phyloP scores from a whole-genome alignment of 1,140 invertebrate genomes.

The Nasonia vitripennis region DNA sequence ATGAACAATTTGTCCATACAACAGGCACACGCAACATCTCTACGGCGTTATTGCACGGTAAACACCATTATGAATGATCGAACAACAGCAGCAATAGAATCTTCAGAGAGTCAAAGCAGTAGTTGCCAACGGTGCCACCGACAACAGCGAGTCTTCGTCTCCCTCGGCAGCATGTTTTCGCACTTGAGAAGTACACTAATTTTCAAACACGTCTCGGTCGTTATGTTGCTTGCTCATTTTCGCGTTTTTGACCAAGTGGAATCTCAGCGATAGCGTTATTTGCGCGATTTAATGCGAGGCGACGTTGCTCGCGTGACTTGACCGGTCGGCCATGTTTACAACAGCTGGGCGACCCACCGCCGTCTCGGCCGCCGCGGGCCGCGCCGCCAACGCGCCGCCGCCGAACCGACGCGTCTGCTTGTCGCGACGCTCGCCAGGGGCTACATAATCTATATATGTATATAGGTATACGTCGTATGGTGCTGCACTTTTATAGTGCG shows the following conservation, averaged over 20 bases:
- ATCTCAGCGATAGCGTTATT: background rate
- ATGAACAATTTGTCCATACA: background rate
- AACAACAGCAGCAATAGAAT: background rate
- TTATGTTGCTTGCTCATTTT: background rate
- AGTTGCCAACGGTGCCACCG: background rate
- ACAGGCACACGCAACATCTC: no score
- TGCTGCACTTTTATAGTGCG: no score
- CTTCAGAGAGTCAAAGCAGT: background rate
- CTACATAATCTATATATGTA: no score
- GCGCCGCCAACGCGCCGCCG: background rate
- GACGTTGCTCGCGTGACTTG: background rate
- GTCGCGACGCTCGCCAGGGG: background rate
- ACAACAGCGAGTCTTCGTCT: background rate
- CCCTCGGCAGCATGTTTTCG: conserved; percentile 7
- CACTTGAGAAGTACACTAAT: background rate
- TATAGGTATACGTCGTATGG: no score
- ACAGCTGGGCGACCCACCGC: background rate
- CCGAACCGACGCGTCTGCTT: background rate
- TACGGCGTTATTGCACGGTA: no score
- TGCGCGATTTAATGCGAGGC: background rate
- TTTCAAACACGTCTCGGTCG: background rate
- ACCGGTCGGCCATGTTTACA: conserved; percentile 46
- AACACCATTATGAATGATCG: no score
- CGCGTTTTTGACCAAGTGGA: background rate
- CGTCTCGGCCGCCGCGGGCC: no score